A percentile compares a stretch with the other conserved stretches of the same genome.
Conservation (phyloP, 2,113 vertebrate genomes). For the Brienomyrus longianalis region DNA sequence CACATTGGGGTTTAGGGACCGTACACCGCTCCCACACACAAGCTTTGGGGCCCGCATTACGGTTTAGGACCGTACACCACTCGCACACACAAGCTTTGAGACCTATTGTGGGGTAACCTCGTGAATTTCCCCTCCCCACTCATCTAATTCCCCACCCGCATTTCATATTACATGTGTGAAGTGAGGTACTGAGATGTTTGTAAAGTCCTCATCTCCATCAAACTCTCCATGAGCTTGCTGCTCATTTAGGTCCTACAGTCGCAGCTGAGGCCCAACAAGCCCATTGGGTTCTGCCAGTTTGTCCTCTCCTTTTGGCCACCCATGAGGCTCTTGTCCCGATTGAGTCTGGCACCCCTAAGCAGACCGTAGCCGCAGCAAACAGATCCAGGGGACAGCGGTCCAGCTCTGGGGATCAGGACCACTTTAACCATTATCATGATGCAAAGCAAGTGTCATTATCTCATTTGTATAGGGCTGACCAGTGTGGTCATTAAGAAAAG, state of each 20-base stretch:
- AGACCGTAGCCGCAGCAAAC: not conserved
- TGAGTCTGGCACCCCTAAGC: not conserved
- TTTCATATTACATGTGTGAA: not conserved
- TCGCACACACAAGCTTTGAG: no score
- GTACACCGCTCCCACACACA: not conserved
- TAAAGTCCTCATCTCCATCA: not conserved
- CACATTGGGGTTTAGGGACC: no score
- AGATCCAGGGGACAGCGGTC: not conserved
- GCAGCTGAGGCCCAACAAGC: not conserved
- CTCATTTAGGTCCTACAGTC: not conserved
- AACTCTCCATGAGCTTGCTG: not conserved
- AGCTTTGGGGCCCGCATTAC: not conserved
- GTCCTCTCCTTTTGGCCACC: not conserved
- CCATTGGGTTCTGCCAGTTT: not conserved
- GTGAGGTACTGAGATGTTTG: not conserved
- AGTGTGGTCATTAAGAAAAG: not conserved
- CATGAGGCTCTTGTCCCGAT: not conserved
- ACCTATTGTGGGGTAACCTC: slow-evolving; percentile 19
- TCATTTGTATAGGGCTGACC: not conserved
- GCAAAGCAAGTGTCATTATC: not conserved
- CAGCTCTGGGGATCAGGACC: not conserved
- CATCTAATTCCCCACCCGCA: not conserved
- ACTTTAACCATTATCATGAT: not conserved
- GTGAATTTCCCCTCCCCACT: slow-evolving; percentile 34
- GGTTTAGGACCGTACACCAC: no score